Evolutionary conservation across 2,888 invertebrate genomes (phyloP).

Genomic region (Arrhopalites spinosus): DNA sequence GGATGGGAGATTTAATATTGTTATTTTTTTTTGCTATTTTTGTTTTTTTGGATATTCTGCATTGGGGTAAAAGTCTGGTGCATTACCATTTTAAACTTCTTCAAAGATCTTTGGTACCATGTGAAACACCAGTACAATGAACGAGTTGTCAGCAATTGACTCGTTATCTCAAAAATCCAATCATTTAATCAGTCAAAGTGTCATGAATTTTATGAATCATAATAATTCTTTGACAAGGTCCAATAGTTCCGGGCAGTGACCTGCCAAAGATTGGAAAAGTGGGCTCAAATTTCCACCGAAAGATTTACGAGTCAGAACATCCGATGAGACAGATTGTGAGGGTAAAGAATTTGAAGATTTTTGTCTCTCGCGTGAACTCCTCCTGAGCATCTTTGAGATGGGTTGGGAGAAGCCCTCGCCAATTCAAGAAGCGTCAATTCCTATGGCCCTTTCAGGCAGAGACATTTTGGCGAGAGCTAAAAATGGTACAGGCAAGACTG

Average conservation of each 20-base stretch:
- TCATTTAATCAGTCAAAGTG: slow-evolving; percentile 13
- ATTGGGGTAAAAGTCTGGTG: no score
- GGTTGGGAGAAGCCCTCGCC: slow-evolving; percentile 99
- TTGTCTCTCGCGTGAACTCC: slow-evolving; percentile 87
- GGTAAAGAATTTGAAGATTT: slow-evolving; percentile 99
- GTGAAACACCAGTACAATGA: no score
- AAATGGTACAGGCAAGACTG: slow-evolving; percentile 98
- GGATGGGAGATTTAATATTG: no score
- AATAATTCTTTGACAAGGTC: slow-evolving; percentile 5
- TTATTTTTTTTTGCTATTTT: no score
- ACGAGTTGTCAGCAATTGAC: slow-evolving; percentile 34
- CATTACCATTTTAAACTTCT: no score
- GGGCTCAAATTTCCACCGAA: slow-evolving; percentile 95
- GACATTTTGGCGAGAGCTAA: slow-evolving; percentile 98
- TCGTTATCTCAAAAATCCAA: slow-evolving; percentile 24
- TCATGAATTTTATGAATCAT: slow-evolving; percentile 3
- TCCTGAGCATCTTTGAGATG: slow-evolving; percentile 99
- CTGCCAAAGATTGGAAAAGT: slow-evolving; percentile 81
- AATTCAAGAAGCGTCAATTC: slow-evolving; percentile 99
- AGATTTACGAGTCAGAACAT: slow-evolving; percentile 94
- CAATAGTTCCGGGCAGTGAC: not conserved
- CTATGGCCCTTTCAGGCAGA: slow-evolving; percentile 95
- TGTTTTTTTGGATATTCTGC: no score
- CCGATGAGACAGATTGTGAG: slow-evolving; percentile 98
- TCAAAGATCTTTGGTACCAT: no score